Base-by-base conservation (phyloP, 2,888 invertebrate genomes). In the Melikaiella ostensackeni region DNA sequence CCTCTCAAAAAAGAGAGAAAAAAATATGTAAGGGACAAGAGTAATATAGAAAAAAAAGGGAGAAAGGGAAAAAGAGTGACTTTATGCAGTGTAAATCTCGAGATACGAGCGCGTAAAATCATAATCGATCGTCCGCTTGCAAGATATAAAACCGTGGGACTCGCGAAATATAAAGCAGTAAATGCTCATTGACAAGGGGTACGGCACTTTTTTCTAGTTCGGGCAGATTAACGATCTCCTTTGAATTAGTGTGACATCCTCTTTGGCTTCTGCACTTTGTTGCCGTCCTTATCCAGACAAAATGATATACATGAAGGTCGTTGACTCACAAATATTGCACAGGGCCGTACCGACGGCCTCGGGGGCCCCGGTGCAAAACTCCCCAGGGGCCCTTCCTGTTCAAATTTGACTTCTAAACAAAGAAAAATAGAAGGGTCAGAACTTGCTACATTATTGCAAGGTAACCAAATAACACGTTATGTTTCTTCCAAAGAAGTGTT, bases 21-120 rank as follows among this genome's bases (percentile, higher is more conserved):
- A 55, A 11, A 4, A 35, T 30, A 50, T 30, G 70, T 50, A 33
- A 55, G 50, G n/a, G 70, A 30, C 70, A 50, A 46, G 46, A 30
- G 27, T 59, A 16, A 59, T 13, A 27, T 16, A 30, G 21, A 21
- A 33, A 27, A 50, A 19, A 21, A 11, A 4, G 6, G 2, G 30
- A 30, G 30, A 38, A 38, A 38, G 3, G 3, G 3, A 66, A n/a
- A 30, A n/a, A 70, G 16, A 33, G 8, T n/a, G 5, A 70, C 33
- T 70, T 70, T 70, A 55, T 21, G 70, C 30, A 46, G 33, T 70
- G 13, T 70, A 50, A 70, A 70, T 70, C n/a, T 70, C 30, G 9
- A 30, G 33, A 30, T 55, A 70, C 27, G 30, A 70, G 50, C 50
- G 30, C 50, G 50, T 55, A 70, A 70, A 70, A 70, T 70, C 50